These are phyloP conservation scores for Parauchenoglanis ngamensis DNA, from an alignment of 2,797 vertebrate species.

Conservation along the genomic window DNA sequence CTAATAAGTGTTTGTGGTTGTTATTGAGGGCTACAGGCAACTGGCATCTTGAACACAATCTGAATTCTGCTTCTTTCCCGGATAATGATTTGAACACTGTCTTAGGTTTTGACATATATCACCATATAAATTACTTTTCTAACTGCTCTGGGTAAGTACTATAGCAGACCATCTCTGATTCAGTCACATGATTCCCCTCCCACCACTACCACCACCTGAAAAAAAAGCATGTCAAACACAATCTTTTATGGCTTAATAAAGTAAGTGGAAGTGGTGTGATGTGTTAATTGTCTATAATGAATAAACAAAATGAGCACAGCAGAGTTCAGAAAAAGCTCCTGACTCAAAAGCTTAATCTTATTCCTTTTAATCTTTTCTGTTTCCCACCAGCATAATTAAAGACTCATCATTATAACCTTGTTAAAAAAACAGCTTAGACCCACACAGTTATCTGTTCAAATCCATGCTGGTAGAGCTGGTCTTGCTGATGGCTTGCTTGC, in stretches of 20 bases:
- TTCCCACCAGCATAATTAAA: conserved; percentile 17
- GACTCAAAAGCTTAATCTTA: neutral
- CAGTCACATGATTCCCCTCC: neutral
- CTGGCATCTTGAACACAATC: too few species aligned
- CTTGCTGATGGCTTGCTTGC: neutral
- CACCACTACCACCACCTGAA: neutral
- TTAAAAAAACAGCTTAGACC: neutral
- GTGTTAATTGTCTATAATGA: conserved; percentile 26
- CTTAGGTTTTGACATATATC: neutral
- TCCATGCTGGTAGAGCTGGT: neutral
- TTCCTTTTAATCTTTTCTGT: neutral
- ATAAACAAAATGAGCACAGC: neutral
- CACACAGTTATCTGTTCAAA: neutral
- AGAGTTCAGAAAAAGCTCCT: neutral
- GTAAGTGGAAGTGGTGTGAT: conserved; percentile 3
- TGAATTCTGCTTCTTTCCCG: neutral
- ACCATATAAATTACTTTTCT: neutral
- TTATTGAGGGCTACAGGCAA: neutral
- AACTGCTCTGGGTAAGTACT: neutral
- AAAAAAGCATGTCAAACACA: neutral
- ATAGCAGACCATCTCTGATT: neutral
- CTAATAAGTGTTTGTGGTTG: neutral
- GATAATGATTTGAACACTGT: neutral
- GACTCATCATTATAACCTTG: neutral
- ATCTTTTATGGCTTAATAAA: neutral